Evolutionary conservation across 2,888 invertebrate genomes (phyloP), one percentile per base, ranked within the genome.

Genomic region (Proisotoma minuta): DNA sequence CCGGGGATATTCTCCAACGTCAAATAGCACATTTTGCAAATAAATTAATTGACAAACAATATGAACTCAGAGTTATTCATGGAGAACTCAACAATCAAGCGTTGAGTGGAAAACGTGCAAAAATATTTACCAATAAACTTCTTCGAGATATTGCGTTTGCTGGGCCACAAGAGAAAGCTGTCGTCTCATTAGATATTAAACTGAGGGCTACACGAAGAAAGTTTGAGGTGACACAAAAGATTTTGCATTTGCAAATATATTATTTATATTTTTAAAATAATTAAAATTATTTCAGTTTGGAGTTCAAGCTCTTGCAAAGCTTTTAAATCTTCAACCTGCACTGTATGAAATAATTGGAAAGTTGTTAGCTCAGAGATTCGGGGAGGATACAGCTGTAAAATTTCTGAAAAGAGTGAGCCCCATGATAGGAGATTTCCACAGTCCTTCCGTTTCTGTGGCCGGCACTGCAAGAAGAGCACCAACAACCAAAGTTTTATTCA

Each of bases 381-480:
- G 51, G 2, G 3, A 51, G n/a, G 3, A 3, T 27, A 15, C 20
- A 4, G 51, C 51, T 12, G n/a, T 51, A 27, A 24, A 27, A n/a
- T 51, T 51, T 51, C n/a, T 51, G 51, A 51, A 51, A 3, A 5
- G 51, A 24, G 27, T 51, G 4, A 49, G 23, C 23, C 49, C 49
- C 8, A 34, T 34, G n/a, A n/a, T n/a, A n/a, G n/a, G n/a, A n/a
- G n/a, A n/a, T n/a, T n/a, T n/a, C n/a, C n/a, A n/a, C n/a, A n/a
- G n/a, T n/a, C n/a, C n/a, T n/a, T n/a, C n/a, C n/a, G n/a, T n/a
- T n/a, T n/a, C n/a, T n/a, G n/a, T n/a, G n/a, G n/a, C n/a, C n/a
- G n/a, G n/a, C n/a, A n/a, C n/a, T n/a, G n/a, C n/a, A n/a, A n/a
- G n/a, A n/a, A n/a, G n/a, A n/a, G n/a, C n/a, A n/a, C n/a, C n/a